phyloP scores from a whole-genome alignment of 2,888 invertebrate genomes.

The Nasonia oneida region DNA sequence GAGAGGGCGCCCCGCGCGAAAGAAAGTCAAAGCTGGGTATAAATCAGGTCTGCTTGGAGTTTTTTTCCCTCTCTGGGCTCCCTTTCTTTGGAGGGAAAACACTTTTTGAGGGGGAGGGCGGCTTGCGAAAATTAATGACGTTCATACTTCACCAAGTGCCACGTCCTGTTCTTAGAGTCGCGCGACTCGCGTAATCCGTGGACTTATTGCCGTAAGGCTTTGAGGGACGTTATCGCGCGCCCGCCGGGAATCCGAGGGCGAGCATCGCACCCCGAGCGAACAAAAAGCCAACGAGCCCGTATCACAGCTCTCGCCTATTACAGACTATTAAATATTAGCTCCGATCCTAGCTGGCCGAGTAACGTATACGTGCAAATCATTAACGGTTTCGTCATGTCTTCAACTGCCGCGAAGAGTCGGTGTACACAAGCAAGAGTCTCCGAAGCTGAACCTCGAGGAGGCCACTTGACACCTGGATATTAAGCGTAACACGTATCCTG shows the following conservation, averaged over 20 bases:
- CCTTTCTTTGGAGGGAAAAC: constrained; percentile 28
- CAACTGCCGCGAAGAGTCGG: background rate
- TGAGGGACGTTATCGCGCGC: constrained; percentile 58
- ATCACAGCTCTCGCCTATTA: constrained; percentile 2
- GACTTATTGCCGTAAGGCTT: constrained; percentile 70
- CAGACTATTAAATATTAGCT: constrained; percentile 28
- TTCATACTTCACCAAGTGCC: constrained; percentile 72
- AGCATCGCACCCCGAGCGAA: constrained; percentile 14
- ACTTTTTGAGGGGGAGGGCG: constrained; percentile 37
- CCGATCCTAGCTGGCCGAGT: background rate
- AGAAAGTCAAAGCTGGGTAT: constrained; percentile 48
- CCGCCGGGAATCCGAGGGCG: constrained; percentile 8
- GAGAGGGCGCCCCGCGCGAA: background rate
- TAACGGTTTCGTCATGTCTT: background rate
- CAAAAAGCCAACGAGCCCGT: constrained; percentile 6
- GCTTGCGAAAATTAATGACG: constrained; percentile 71
- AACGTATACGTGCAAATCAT: background rate
- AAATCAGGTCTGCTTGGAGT: constrained; percentile 44
- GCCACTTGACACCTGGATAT: background rate
- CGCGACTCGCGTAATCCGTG: constrained; percentile 72
- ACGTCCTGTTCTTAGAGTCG: constrained; percentile 64
- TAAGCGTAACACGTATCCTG: constrained; percentile 26
- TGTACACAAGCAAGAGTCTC: background rate
- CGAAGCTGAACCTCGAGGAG: background rate
- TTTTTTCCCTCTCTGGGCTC: constrained; percentile 2